These are phyloP conservation scores for Andrena bucephala DNA, from an alignment of 2,888 invertebrate genomes.

Conservation along the genomic window DNA sequence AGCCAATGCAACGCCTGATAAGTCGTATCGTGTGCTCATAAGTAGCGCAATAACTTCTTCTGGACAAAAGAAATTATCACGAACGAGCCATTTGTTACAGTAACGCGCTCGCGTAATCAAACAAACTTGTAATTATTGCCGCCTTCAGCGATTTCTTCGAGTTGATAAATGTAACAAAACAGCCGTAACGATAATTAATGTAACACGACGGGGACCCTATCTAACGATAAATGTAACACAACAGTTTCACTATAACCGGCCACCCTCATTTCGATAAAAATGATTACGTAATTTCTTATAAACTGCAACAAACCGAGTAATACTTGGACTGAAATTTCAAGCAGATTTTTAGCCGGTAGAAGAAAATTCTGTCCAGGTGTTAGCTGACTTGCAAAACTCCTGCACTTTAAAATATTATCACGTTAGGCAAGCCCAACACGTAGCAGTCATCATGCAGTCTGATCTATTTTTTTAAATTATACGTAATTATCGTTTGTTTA, in stretches of 20 bases:
- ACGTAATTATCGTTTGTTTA: too few species aligned
- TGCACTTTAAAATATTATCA: too few species aligned
- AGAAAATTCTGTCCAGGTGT: too few species aligned
- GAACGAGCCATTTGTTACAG: neutral
- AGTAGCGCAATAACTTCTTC: neutral
- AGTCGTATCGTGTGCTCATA: neutral
- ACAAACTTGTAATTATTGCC: slow-evolving; percentile 6
- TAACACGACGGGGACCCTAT: too few species aligned
- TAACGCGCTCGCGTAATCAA: neutral
- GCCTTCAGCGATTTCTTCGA: neutral
- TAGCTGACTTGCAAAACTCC: too few species aligned
- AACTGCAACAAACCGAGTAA: neutral
- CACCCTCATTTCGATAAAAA: neutral
- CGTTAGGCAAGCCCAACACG: too few species aligned
- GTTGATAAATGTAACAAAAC: slow-evolving; percentile 9
- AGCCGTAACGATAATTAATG: too few species aligned
- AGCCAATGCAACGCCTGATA: neutral
- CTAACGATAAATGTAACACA: too few species aligned
- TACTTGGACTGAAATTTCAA: neutral
- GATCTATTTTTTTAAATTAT: too few species aligned
- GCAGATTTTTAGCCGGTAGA: too few species aligned
- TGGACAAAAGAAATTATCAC: neutral
- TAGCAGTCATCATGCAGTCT: too few species aligned
- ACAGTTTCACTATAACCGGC: neutral
- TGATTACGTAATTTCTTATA: neutral